Percentiles rank a stretch among this genome's conserved stretches.
phyloP scores from a whole-genome alignment of 2,888 invertebrate species.

The Amblyteles armatorius region DNA sequence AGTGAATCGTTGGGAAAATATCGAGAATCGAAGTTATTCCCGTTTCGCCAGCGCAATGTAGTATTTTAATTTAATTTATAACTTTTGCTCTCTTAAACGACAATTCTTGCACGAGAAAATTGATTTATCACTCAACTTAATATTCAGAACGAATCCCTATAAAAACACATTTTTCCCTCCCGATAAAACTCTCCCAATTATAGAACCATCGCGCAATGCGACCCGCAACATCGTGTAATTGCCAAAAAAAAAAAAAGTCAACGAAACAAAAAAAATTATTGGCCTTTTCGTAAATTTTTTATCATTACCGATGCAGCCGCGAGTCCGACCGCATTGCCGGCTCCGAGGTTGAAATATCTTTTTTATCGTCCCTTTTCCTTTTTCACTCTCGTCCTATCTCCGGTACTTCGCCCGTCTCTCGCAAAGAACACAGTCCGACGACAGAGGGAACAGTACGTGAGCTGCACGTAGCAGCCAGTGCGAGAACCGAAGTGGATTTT shows the following conservation, averaged over 20 bases:
- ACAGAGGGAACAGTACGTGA: slow-evolving; percentile 21
- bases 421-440: slow-evolving; percentile 22
- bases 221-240: too few relatives aligned
- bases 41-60: not conserved
- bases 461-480: slow-evolving; percentile 1
- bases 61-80: not conserved
- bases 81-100: not conserved
- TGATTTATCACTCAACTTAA: too few relatives aligned
- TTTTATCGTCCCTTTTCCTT: not conserved
- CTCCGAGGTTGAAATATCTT: not conserved
- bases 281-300: not conserved
- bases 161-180: too few relatives aligned
- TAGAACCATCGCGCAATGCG: too few relatives aligned
- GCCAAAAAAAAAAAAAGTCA: too few relatives aligned
- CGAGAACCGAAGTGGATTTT: slow-evolving; percentile 44
- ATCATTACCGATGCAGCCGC: not conserved
- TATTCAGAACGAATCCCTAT: too few relatives aligned
- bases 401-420: slow-evolving; percentile 12
- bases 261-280: not conserved
- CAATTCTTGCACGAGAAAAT: too few relatives aligned
- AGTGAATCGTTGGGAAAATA: too few relatives aligned
- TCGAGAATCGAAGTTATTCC: not conserved
- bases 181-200: too few relatives aligned
- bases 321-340: not conserved
- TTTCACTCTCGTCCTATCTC: not conserved